Base-by-base conservation (phyloP, 2,113 vertebrate species). In the Albula glossodonta region DNA sequence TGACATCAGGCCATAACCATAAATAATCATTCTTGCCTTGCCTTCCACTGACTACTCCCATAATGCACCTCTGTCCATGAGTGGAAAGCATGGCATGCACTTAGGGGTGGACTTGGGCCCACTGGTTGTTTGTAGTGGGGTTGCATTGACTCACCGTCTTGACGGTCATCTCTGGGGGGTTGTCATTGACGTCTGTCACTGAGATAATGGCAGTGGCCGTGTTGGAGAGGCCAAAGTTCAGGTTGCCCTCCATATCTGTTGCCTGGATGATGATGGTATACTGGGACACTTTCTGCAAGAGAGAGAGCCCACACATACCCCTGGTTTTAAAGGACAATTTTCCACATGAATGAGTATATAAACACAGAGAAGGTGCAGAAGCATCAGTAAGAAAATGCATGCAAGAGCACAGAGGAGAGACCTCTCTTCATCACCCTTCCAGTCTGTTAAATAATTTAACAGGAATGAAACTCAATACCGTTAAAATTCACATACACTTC, bases 231-330 rank as follows among this genome's bases (percentile, higher is more conserved):
- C 98, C 98, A 0, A 98, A 98, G 95, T 98, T 99, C 0, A 98
- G 92, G 83, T 98, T 99, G 11, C 98, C 98, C 89, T 99, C 98
- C 98, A 99, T 99, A 91, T 99, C 98, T 0, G 98, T 99, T 88
- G 98, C 98, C 93, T 99, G 98, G 81, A 99, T 91, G 7, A 98
- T 98, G 90, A 99, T 96, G 0, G 96, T 97, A 86, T 99, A 99
- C 94, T 99, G 98, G 83, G 98, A 97, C 78, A 99, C 98, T 97
- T 98, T 99, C 98, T 99, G 93, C 83, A 87, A 87, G 66, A 25
- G 25, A 87, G 49, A 89, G 6, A 80, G n/a, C 82, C 53, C 13
- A 48, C 52, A 12, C 41, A 5, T 1, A 41, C 0, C n/a, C 81
- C 51, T 3, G 57, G 25, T 60, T 25, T 66, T 66, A 51, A 51